phyloP scores from a whole-genome alignment of 2,888 invertebrate species.

The Noctua fimbriata region DNA sequence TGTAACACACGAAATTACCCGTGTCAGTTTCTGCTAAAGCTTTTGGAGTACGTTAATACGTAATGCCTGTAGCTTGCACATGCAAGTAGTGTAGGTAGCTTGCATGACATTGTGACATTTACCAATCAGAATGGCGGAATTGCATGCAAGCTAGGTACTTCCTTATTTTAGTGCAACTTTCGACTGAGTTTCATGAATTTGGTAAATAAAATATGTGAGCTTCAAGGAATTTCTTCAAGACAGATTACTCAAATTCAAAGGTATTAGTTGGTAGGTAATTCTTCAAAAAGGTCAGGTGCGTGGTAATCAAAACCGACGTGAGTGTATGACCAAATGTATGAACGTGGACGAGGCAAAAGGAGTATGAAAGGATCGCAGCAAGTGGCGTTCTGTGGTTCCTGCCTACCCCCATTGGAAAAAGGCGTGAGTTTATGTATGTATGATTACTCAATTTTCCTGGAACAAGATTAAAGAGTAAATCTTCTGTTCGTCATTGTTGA shows the following conservation, averaged over 20 bases:
- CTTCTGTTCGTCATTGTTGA: constrained; percentile 29
- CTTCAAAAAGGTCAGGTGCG: no score
- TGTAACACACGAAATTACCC: neutral
- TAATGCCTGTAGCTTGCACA: neutral
- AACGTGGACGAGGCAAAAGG: no score
- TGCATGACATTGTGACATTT: neutral
- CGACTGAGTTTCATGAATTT: neutral
- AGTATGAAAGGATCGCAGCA: no score
- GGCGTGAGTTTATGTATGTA: no score
- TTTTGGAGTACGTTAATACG: constrained; percentile 1
- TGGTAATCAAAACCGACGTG: no score
- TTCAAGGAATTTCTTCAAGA: neutral
- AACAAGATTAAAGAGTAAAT: neutral
- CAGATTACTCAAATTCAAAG: neutral
- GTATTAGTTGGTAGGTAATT: no score
- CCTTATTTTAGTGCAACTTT: neutral
- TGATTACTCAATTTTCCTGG: neutral
- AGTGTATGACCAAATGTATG: no score
- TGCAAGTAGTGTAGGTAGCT: neutral
- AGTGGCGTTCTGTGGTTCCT: no score
- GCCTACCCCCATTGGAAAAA: no score
- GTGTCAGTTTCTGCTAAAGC: neutral
- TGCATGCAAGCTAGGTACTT: neutral
- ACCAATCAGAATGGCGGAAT: neutral
- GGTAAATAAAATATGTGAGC: neutral